A percentile compares a stretch with the other conserved stretches of the same genome.
Conservation (phyloP, 2,888 invertebrate species). For the Athalia circularis region DNA sequence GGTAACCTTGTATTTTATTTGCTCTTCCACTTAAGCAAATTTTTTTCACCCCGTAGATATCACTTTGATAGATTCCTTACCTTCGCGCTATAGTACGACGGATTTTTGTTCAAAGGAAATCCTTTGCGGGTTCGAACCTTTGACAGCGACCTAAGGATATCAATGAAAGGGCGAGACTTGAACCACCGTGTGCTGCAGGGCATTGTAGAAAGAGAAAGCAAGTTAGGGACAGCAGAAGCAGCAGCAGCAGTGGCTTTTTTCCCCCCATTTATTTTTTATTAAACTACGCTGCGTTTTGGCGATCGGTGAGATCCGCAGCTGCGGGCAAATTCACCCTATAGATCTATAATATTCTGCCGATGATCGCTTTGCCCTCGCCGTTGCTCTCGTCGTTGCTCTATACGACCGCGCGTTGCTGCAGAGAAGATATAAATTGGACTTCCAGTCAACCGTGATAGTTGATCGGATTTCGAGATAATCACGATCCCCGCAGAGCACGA, state of each 20-base stretch:
- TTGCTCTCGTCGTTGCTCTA: too few species aligned
- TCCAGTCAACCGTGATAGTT: background rate
- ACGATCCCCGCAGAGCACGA: background rate
- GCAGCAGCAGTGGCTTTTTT: background rate
- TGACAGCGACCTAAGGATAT: background rate
- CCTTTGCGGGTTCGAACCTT: conserved; percentile 25
- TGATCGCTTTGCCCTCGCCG: too few species aligned
- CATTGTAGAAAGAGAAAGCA: background rate
- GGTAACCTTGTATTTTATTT: too few species aligned
- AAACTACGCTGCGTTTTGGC: too few species aligned
- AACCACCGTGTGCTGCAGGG: background rate
- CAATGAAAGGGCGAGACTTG: conserved; percentile 5
- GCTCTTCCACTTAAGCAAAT: too few species aligned
- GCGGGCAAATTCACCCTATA: too few species aligned
- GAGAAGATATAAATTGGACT: background rate
- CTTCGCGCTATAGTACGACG: background rate
- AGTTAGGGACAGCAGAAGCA: background rate
- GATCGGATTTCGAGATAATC: conserved; percentile 34
- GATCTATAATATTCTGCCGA: too few species aligned
- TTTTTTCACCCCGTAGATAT: background rate
- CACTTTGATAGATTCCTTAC: background rate
- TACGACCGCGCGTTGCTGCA: too few species aligned
- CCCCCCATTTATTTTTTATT: background rate
- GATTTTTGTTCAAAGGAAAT: conserved; percentile 38
- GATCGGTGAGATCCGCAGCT: too few species aligned